These are phyloP conservation scores for Polyommatus icarus DNA, from an alignment of 2,888 invertebrate species.

Conservation along the genomic window DNA sequence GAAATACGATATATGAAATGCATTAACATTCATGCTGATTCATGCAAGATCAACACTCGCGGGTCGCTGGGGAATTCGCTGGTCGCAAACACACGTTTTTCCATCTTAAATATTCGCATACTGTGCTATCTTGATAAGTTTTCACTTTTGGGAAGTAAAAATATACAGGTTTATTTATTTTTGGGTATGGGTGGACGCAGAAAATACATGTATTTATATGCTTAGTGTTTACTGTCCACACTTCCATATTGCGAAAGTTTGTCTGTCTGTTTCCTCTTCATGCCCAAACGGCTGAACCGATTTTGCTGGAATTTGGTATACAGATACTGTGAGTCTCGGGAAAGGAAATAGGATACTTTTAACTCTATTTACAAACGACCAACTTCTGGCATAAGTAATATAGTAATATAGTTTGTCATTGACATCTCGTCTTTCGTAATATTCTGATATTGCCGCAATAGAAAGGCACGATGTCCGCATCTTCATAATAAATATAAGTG, in stretches of 20 bases:
- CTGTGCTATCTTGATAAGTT: neutral
- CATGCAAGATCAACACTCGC: conserved; percentile 51
- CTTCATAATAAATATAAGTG: conserved; percentile 26
- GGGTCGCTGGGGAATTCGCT: conserved; percentile 49
- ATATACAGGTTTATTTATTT: no score
- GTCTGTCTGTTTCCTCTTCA: no score
- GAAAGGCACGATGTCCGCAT: neutral
- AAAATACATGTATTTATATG: no score
- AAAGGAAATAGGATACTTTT: no score
- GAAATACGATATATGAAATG: conserved; percentile 73
- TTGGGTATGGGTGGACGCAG: no score
- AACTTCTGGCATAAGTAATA: neutral
- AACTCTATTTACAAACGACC: no score
- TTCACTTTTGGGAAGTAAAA: neutral
- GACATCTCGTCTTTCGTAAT: neutral
- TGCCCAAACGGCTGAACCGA: no score
- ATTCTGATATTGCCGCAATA: conserved; percentile 4
- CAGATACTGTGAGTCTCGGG: no score
- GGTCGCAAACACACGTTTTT: neutral
- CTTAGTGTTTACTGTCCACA: no score
- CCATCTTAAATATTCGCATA: neutral
- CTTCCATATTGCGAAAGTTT: no score
- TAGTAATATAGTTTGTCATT: neutral
- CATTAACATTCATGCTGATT: conserved; percentile 72
- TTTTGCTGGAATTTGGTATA: no score